Base-by-base conservation (phyloP, 2,888 invertebrate genomes). In the Pristionchus japonicus region DNA sequence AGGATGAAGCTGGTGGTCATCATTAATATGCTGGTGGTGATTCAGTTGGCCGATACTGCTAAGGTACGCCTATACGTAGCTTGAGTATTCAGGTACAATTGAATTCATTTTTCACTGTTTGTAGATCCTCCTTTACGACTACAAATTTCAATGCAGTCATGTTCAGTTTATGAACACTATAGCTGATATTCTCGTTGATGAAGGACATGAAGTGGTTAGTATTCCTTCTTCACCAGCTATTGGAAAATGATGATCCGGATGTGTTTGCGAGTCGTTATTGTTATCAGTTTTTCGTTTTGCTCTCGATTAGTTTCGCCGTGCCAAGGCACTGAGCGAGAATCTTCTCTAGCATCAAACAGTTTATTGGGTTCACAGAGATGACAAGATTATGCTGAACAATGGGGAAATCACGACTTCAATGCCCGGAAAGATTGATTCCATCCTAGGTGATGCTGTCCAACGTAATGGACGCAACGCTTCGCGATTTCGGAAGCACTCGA, bases 81-180 rank as follows among this genome's bases (percentile, higher is more conserved):
- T 57, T 27, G n/a, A 61, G 20, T 27, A 20, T 23, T 9, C 9
- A n/a, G n/a, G n/a, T 4, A 3, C 9, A 1, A 3, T 9, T 3
- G 31, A 64, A 20, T 64, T 27, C 27, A 7, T 31, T 27, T 6
- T 13, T 27, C 9, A 3, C 9, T 31, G 31, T 61, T 87, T 89
- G 84, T 89, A 91, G 77, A 88, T 90, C 34, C 88, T 91, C 3
- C 70, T 91, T 84, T 91, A 90, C 88, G 86, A 90, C 27, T 90
- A 89, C 34, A 85, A 90, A 31, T 90, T 91, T 86, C 90, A 89
- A 7, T 89, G 89, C n/a, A 90, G 90, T 82, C 91, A 91, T 87
- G 88, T 90, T 0, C 89, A 89, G 47, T 88, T 89, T 43, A 49
- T 91, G 64, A 89, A 88, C 0, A 80, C 86, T 0, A 85, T 91